Percentiles rank a stretch among this genome's conserved stretches.
Conservation (phyloP, 35 echinoderm and acorn worm genomes). For the Heliocidaris erythrogramma region DNA sequence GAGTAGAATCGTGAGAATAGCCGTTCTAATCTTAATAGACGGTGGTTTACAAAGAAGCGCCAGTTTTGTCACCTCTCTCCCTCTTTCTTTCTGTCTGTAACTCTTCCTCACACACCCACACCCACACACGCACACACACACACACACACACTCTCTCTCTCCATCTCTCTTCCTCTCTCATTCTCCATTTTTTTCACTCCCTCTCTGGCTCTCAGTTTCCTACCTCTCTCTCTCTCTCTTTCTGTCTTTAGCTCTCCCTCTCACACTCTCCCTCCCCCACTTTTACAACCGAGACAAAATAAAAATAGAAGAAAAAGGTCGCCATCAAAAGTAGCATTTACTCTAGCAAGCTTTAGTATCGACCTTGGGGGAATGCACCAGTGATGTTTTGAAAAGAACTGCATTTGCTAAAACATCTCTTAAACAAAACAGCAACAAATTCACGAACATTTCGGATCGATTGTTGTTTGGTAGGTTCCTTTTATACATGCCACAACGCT, state of each 20-base stretch:
- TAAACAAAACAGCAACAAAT: neutral
- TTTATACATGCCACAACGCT: neutral
- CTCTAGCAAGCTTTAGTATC: neutral
- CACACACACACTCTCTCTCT: neutral
- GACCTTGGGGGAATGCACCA: neutral
- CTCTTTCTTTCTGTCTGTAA: neutral
- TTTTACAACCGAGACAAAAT: neutral
- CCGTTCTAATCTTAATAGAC: neutral
- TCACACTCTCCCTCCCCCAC: neutral
- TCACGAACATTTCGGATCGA: neutral
- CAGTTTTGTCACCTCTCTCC: neutral
- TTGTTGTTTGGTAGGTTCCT: neutral
- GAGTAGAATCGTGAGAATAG: neutral
- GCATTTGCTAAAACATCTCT: neutral
- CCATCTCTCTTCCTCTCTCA: neutral
- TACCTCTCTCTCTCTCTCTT: neutral
- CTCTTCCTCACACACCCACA: too few species aligned
- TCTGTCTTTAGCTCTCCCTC: too few species aligned
- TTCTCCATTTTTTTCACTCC: too few species aligned
- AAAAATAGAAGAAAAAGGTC: neutral
- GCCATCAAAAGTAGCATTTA: neutral
- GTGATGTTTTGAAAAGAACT: neutral
- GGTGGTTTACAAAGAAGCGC: neutral
- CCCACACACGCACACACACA: too few species aligned
- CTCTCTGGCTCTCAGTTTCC: neutral